Conservation (phyloP, 2,113 vertebrate species). For the Raphicerus campestris region DNA sequence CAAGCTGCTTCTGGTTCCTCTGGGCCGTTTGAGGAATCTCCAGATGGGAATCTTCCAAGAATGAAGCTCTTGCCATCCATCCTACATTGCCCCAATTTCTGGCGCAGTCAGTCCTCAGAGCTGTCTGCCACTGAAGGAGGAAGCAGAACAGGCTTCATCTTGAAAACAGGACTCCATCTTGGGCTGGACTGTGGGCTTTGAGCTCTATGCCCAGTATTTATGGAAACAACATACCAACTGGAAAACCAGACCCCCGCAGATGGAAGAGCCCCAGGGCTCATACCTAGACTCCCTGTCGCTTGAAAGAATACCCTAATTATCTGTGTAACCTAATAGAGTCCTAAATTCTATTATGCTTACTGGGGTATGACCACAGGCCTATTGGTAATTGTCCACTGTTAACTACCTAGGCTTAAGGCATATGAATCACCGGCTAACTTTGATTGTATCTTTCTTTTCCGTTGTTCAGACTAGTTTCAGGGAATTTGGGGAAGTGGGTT, state of each 20-base stretch:
- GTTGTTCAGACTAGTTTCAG: neutral
- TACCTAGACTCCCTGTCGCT: rapidly evolving
- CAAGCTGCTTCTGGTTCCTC: neutral
- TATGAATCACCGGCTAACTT: neutral
- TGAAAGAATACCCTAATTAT: neutral
- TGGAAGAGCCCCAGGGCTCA: neutral
- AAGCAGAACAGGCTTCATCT: neutral
- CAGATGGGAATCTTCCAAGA: neutral
- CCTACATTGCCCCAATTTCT: neutral
- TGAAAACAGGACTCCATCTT: neutral
- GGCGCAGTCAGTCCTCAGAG: neutral
- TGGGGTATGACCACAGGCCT: neutral
- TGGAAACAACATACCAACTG: neutral
- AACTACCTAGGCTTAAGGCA: neutral
- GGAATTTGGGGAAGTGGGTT: neutral
- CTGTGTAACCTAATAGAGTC: neutral
- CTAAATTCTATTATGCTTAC: neutral
- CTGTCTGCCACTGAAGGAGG: neutral
- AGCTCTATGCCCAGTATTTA: neutral
- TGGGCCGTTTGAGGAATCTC: neutral
- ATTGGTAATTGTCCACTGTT: neutral
- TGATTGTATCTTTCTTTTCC: neutral
- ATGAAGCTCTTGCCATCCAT: neutral
- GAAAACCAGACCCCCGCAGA: neutral
- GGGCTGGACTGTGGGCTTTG: neutral